These are phyloP conservation scores for Drosophila sulfurigaster DNA, from an alignment of 1,140 invertebrate species.

Conservation along the genomic window DNA sequence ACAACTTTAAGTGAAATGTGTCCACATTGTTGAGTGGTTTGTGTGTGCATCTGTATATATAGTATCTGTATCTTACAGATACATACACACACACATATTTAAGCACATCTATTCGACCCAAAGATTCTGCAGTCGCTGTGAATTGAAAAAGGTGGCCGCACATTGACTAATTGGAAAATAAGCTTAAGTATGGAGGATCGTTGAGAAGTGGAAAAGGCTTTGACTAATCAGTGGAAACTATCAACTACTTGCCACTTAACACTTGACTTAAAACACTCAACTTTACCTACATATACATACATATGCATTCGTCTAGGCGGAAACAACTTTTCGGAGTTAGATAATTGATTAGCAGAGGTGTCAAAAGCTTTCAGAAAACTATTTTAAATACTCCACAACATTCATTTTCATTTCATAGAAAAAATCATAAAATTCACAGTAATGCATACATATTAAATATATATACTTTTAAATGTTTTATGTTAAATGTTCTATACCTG, in stretches of 20 bases:
- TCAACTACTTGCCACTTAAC: conserved; percentile 26
- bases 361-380: conserved; percentile 8
- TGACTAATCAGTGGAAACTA: conserved; percentile 34
- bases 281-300: background rate
- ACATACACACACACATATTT: conserved; percentile 17
- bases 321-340: conserved; percentile 31
- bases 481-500: too few relatives aligned
- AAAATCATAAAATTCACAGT: too few relatives aligned
- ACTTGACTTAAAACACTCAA: conserved; percentile 47
- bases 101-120: conserved; percentile 9
- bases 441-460: too few relatives aligned
- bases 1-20: conserved; percentile 82
- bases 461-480: too few relatives aligned
- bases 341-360: conserved; percentile 24
- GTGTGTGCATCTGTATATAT: conserved; percentile 43
- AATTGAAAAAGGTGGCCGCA: conserved; percentile 58
- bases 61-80: conserved; percentile 45
- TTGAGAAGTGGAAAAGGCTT: conserved; percentile 43
- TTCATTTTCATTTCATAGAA: background rate
- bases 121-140: conserved; percentile 26
- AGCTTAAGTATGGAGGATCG: conserved; percentile 59
- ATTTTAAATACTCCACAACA: conserved; percentile 7
- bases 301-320: background rate
- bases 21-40: conserved; percentile 73
- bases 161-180: conserved; percentile 68